Base-by-base conservation (phyloP, 2,797 vertebrate species). In the Xerus rutilus region DNA sequence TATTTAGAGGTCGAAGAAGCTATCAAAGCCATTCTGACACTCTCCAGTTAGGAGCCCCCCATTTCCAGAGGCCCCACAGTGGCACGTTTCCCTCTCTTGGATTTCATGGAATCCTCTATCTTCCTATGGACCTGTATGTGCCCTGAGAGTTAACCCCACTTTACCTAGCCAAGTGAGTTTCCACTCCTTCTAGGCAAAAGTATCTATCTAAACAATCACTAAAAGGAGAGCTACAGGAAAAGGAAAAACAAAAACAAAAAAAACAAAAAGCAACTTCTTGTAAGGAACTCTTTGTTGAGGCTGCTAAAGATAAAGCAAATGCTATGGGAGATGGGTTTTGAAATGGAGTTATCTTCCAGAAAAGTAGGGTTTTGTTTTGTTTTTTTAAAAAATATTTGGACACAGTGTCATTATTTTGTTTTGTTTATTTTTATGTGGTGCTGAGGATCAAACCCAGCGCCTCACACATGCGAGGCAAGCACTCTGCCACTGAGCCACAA, bases 271-370 rank as follows among this genome's bases (percentile, higher is more conserved):
- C 25, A 15, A 13, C 4, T 25, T 67, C 15, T 79, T 78, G 23
- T 72, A 81, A 57, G 35, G n/a, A 94, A 30, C 3, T 32, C 72
- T 85, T 95, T 49, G 10, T 76, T 84, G 84, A 86, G 39, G 30
- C 45, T 47, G 54, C 59, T 79, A 81, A 79, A 87, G 35, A 92
- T 14, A 65, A 89, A 59, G 81, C 10, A 93, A 77, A 96, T 78
- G 35, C 49, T 45, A 14, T 1, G 72, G 12, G 62, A 94, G 52
- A 78, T 3, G 8, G 52, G 39, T 86, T 89, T 95, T 93, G 52
- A 39, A 57, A 65, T 23, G 11, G 43, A 91, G 43, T 83, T 4
- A 0, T 52, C 47, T 85, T 92, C 65, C 43, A 79, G 73, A 87
- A 93, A 92, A 81, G 83, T 62, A 59, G n/a, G 23, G 9, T 76